Base-by-base conservation (phyloP, 2,888 invertebrate species). In the Drosophila ezoana region DNA sequence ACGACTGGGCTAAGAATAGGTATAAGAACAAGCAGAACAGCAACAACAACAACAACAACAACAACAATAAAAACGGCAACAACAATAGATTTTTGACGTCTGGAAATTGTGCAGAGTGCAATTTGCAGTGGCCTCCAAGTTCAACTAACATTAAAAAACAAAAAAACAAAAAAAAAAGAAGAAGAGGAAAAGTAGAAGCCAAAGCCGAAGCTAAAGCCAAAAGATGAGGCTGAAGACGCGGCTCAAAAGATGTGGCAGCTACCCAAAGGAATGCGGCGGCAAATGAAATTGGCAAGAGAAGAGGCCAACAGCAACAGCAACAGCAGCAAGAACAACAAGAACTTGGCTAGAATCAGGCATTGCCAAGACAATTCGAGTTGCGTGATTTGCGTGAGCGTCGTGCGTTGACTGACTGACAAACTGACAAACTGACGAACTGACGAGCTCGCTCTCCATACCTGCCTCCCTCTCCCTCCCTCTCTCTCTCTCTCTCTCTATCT, bases 381-480 rank as follows among this genome's bases (percentile, higher is more conserved):
- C 90, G 89, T 90, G 89, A 90, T 90, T 87, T 90, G 90, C 90
- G 90, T 90, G 90, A 90, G 90, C 90, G 90, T 90, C 90, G 90
- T 90, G 87, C 89, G 78, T 86, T 83, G 79, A 76, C 67, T 75
- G 79, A 70, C 63, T 67, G 77, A 71, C 73, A 61, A 62, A 75
- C 72, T 67, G 75, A 61, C 75, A 20, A 62, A 80, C 79, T 56
- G 78, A 74, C 73, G 41, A 47, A 64, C 67, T 52, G 62, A 60
- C 59, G 47, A 40, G 59, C 41, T 13, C 35, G 13, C 64, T 60
- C 11, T 9, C 40, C 23, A n/a, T n/a, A n/a, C n/a, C n/a, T n/a
- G n/a, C n/a, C n/a, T n/a, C n/a, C n/a, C n/a, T n/a, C n/a, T n/a
- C n/a, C n/a, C n/a, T n/a, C n/a, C n/a, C n/a, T n/a, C 38, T 38